Evolutionary conservation across 2,797 vertebrate genomes (phyloP), one percentile per base, ranked within the genome.

Genomic region (Uromys caudimaculatus): DNA sequence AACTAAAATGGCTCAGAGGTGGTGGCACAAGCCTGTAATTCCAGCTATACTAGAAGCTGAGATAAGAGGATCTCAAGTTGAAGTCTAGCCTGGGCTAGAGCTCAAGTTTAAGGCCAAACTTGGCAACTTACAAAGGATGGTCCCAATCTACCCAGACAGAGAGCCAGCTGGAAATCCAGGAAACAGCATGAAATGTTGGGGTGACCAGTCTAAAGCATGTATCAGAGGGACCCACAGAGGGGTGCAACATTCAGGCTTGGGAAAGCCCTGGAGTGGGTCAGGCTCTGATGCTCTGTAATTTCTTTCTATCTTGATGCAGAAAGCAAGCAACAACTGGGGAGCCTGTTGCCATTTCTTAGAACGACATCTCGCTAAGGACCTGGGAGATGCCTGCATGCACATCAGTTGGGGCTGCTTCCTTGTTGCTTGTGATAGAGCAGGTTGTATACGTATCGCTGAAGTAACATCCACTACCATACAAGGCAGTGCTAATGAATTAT

Each of bases 401-500:
- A 60, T 64, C 21, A 85, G 11, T 50, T 58, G 58, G 21, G 47
- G 44, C 17, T 52, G 89, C 62, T 76, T 50, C 73, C 67, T 7
- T 90, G 44, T 23, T 58, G 12, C 12, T 56, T 52, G 35, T n/a
- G 44, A 24, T 64, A n/a, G 62, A 32, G 47, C 71, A 44, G 54
- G 54, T 85, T 85, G n/a, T 67, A 9, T 44, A 52, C 6, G 9
- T 6, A 12, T 10, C 85, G 50, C 23, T 56, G n/a, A 73, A 82
- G 29, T 90, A 52, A 62, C 58, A n/a, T 44, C n/a, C 47, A 24
- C 44, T 76, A 67, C 23, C 81, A 60, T 73, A 16, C 62, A 44
- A 90, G 60, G 21, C 14, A 50, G 56, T 12, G 29, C 76, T 84
- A 87, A 94, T 38, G 56, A 95, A 93, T 77, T 86, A 91, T 38